Conservation (phyloP, 2,888 invertebrate genomes). For the Limnephilus marmoratus region DNA sequence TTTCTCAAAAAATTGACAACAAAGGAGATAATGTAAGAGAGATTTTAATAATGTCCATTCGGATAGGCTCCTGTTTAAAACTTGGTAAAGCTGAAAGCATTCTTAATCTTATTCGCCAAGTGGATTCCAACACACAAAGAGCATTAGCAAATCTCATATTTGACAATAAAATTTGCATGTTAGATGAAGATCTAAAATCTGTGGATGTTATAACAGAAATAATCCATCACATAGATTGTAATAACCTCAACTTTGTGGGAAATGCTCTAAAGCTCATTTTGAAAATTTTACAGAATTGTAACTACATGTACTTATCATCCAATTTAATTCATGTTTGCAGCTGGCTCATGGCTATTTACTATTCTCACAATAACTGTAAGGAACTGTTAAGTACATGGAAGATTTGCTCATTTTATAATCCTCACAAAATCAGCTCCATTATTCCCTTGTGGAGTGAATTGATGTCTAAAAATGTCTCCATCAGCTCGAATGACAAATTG, state of each 20-base stretch:
- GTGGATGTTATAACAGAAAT: conserved; percentile 59
- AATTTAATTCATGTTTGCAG: conserved; percentile 60
- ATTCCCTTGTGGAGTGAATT: conserved; percentile 61
- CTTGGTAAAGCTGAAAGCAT: conserved; percentile 60
- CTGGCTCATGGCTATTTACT: conserved; percentile 61
- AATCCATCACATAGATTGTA: conserved; percentile 53
- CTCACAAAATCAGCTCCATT: conserved; percentile 62
- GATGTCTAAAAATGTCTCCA: conserved; percentile 44
- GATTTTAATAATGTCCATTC: conserved; percentile 39
- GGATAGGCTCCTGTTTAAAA: conserved; percentile 58
- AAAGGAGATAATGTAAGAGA: conserved; percentile 19
- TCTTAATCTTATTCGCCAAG: conserved; percentile 41
- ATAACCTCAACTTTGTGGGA: conserved; percentile 44
- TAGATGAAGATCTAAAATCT: conserved; percentile 54
- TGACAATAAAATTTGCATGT: conserved; percentile 46
- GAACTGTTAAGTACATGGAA: conserved; percentile 63
- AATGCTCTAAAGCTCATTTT: conserved; percentile 53
- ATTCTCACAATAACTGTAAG: conserved; percentile 60
- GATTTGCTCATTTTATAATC: conserved; percentile 61
- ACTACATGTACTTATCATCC: conserved; percentile 53
- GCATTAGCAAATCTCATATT: conserved; percentile 54
- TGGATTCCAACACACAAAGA: conserved; percentile 4
- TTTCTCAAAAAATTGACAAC: conserved; percentile 5
- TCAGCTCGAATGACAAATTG: conserved; percentile 37
- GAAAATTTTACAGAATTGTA: conserved; percentile 56